These are phyloP conservation scores for Laterallus jamaicensis DNA, from an alignment of 2,113 vertebrate genomes.

Conservation along the genomic window DNA sequence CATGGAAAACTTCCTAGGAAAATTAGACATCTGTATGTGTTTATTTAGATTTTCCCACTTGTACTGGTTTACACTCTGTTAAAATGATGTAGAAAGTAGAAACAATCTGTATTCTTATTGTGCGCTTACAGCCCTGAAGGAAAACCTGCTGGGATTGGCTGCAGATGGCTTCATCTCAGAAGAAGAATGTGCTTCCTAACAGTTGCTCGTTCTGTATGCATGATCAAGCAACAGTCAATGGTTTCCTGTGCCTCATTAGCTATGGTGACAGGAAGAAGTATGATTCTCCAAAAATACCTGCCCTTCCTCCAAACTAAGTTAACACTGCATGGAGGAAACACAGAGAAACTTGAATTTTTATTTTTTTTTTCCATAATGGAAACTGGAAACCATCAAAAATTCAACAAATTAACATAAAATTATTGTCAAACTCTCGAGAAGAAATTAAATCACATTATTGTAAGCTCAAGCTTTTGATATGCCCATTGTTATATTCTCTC, in stretches of 20 bases:
- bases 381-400: not conserved
- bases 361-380: not conserved
- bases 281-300: constrained; percentile 75
- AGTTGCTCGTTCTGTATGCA: constrained; percentile 80
- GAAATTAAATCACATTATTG: not conserved
- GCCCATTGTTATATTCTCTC: not conserved
- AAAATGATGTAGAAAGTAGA: constrained; percentile 19
- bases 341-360: constrained; percentile 28
- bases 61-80: not conserved
- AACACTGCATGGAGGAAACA: constrained; percentile 55
- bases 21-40: constrained; percentile 55
- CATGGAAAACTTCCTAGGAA: constrained; percentile 34
- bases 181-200: constrained; percentile 70
- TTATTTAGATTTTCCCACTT: constrained; percentile 52
- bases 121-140: constrained; percentile 41
- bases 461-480: not conserved
- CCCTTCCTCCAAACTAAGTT: constrained; percentile 71
- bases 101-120: constrained; percentile 64
- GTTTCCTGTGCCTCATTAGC: constrained; percentile 86
- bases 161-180: constrained; percentile 72
- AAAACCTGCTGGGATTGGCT: constrained; percentile 71
- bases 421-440: constrained; percentile 7
- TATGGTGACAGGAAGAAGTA: constrained; percentile 81
- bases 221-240: constrained; percentile 81
- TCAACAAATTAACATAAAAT: constrained; percentile 1